Evolutionary conservation across 2,888 invertebrate genomes (phyloP), one percentile per base, ranked within the genome.

Genomic region (Trichogramma evanescens): DNA sequence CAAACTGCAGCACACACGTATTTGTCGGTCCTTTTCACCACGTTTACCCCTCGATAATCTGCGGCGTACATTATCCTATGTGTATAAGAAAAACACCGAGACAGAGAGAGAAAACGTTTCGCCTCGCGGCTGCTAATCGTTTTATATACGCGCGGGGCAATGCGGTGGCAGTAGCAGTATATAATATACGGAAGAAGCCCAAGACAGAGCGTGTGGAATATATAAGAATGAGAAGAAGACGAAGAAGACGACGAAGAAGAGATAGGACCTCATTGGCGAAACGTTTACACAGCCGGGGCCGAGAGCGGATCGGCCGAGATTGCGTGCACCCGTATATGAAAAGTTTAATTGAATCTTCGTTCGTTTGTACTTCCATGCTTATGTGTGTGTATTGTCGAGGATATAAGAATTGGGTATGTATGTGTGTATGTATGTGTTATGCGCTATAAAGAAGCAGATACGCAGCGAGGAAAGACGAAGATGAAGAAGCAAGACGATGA

Each of bases 331-430:
- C 26, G 26, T 26, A 26, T 77, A 77, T 76, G 76, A 75, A 77
- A 77, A 77, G 72, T 77, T 77, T 77, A 77, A 77, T 77, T 77
- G 77, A 77, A 77, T 77, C 74, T 72, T 26, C 26, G 26, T 26
- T 26, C 26, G 26, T 26, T 26, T 26, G 26, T 26, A 26, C 26
- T 26, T 26, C 2, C 3, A 26, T 26, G 26, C 3, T 1, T 26
- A 2, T 26, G 26, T 26, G 26, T 26, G 26, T 26, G 26, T 26
- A 26, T 26, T 26, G 26, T 26, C 26, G 26, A 26, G 26, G 26
- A 26, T 26, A 26, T 26, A 26, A 26, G 26, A 26, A 26, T 26
- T 26, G 26, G 26, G 26, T 26, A 26, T 26, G 26, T 26, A 2
- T 26, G 26, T 26, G 26, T 26, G 26, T 26, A 2, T 26, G 26